Percentiles rank a stretch among this genome's conserved stretches.
These are phyloP conservation scores for Bettongia penicillata DNA, from an alignment of 2,113 vertebrate genomes.

Conservation along the genomic window DNA sequence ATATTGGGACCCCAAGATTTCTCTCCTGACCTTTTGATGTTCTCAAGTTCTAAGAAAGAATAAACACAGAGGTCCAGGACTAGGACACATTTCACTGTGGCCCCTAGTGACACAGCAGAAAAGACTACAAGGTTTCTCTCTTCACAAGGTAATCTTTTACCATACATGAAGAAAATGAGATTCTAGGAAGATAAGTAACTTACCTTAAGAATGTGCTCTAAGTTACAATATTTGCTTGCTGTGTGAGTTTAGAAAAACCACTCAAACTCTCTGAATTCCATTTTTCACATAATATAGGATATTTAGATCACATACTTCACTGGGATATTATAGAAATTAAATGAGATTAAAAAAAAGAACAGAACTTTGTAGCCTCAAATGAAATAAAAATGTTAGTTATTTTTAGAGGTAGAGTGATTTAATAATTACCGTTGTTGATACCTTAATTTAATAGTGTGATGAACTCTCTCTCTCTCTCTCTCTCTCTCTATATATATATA, in stretches of 20 bases:
- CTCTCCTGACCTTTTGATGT: neutral
- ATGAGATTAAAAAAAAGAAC: neutral
- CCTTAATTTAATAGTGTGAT: neutral
- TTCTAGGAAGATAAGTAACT: neutral
- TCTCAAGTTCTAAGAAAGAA: neutral
- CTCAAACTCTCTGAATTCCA: neutral
- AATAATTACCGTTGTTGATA: neutral
- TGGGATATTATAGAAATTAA: neutral
- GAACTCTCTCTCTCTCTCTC: too few species aligned
- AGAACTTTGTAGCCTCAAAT: neutral
- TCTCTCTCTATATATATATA: too few species aligned
- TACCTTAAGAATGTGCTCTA: neutral
- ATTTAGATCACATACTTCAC: neutral
- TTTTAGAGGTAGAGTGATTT: neutral
- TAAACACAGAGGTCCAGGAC: neutral
- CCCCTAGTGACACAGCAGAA: neutral
- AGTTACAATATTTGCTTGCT: neutral
- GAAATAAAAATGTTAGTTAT: neutral
- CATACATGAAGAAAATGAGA: neutral
- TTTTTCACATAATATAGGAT: neutral
- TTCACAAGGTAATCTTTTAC: neutral
- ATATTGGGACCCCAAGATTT: neutral
- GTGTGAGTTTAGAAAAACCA: neutral
- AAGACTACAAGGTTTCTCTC: neutral
- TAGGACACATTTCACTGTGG: neutral